These are phyloP conservation scores for Eupelmus urozonus DNA, from an alignment of 2,888 invertebrate genomes.

Conservation along the genomic window DNA sequence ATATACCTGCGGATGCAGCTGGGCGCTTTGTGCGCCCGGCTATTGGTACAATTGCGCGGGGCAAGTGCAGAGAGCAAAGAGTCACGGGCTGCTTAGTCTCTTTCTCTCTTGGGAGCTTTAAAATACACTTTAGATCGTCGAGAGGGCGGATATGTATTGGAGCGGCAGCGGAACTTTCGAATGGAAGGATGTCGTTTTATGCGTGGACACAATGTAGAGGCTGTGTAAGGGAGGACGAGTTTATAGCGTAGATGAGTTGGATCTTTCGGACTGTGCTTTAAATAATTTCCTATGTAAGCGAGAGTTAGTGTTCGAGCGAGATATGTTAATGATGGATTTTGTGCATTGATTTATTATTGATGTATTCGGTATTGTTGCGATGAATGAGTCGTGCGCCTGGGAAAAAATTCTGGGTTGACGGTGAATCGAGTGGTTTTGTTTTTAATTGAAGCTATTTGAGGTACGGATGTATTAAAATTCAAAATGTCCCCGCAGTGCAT, in stretches of 20 bases:
- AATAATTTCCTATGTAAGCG: no score
- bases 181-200: no score
- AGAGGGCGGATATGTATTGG: no score
- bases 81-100: background rate
- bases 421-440: no score
- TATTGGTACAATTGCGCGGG: background rate
- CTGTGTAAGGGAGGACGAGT: background rate
- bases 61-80: background rate
- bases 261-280: no score
- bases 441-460: no score
- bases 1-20: conserved; percentile 10
- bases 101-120: no score
- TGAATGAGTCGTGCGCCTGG: background rate
- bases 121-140: background rate
- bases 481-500: no score
- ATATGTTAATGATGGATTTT: conserved; percentile 3
- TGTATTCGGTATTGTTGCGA: conserved; percentile 25
- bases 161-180: no score
- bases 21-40: background rate
- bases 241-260: no score
- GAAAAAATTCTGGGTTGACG: background rate
- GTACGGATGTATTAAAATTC: no score
- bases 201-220: no score
- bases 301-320: background rate
- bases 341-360: conserved; percentile 1